Conservation (phyloP, 2,888 invertebrate genomes). For the Lysandra bellargus region DNA sequence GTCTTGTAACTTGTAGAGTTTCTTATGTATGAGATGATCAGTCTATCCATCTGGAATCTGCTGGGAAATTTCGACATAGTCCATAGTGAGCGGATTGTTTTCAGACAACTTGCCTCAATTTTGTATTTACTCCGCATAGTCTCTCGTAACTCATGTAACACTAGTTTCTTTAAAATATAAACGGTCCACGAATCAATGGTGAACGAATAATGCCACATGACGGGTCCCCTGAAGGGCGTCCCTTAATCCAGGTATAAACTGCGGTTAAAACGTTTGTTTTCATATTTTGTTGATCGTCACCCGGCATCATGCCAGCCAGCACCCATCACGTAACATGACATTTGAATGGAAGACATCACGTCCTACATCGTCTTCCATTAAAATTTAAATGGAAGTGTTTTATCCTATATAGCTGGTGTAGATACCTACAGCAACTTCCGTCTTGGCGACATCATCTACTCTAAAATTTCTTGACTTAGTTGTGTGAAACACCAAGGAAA, state of each 20-base stretch:
- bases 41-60: constrained; percentile 28
- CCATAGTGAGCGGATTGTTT: background rate
- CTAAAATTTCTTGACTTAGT: no score
- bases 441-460: background rate
- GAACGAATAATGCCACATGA: constrained; percentile 10
- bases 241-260: constrained; percentile 9
- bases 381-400: constrained; percentile 21
- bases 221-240: constrained; percentile 1
- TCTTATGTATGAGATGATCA: background rate
- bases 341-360: constrained; percentile 71
- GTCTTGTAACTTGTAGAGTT: background rate
- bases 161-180: background rate
- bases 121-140: background rate
- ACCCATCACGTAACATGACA: constrained; percentile 66
- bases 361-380: constrained; percentile 43
- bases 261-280: constrained; percentile 42
- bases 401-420: background rate
- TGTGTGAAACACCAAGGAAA: no score
- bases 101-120: background rate
- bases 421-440: background rate
- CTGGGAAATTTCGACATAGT: background rate
- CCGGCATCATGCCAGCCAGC: constrained; percentile 70
- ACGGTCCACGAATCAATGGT: background rate
- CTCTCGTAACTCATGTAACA: background rate
- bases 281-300: constrained; percentile 58